Percentiles rank a stretch among this genome's conserved stretches.
Evolutionary conservation across 2,888 invertebrate species (phyloP).

Genomic region (Bursaphelenchus okinawaensis): DNA sequence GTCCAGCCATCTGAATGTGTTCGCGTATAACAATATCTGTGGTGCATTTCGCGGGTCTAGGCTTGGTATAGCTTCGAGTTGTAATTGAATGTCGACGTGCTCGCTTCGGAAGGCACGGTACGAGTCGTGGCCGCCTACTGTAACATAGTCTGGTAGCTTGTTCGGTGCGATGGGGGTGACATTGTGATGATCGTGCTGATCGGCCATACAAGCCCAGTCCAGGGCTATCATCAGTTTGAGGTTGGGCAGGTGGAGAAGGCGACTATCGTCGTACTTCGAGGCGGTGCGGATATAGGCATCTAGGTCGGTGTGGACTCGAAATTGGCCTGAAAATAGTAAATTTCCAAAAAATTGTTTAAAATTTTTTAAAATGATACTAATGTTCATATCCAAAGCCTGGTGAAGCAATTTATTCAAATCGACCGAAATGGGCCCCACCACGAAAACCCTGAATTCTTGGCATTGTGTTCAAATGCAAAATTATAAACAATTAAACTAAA

Average conservation of each 20-base stretch:
- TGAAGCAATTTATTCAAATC: no score
- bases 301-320: constrained; percentile 75
- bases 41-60: constrained; percentile 36
- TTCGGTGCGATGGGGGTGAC: constrained; percentile 89
- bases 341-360: neutral
- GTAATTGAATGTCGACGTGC: constrained; percentile 73
- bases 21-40: constrained; percentile 53
- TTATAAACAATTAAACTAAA: no score
- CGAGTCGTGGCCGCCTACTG: constrained; percentile 86
- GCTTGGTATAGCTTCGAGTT: constrained; percentile 68
- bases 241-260: constrained; percentile 82
- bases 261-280: constrained; percentile 96
- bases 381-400: no score
- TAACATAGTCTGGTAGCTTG: constrained; percentile 89
- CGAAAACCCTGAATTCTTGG: no score
- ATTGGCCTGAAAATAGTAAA: constrained; percentile 33
- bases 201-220: constrained; percentile 71
- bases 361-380: no score
- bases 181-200: constrained; percentile 89
- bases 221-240: constrained; percentile 67
- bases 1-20: constrained; percentile 56
- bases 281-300: constrained; percentile 92
- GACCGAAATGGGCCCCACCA: no score
- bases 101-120: constrained; percentile 87
- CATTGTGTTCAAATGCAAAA: no score